Evolutionary conservation across 92 coral and sea anemone species (phyloP), one percentile per base, ranked within the genome.

Genomic region (Palythoa heliodiscus): DNA sequence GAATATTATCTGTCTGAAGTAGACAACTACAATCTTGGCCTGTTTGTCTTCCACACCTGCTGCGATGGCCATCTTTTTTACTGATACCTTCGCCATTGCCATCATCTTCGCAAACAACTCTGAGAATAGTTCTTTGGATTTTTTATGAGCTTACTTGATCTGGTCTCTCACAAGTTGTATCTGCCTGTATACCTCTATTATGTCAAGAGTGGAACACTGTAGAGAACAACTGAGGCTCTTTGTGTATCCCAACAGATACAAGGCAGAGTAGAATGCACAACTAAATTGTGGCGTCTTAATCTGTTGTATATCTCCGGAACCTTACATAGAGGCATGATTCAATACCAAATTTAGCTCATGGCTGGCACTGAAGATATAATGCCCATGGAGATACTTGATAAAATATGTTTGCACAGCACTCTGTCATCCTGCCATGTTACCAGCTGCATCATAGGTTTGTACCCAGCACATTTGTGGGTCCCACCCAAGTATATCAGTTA

Each of bases 11-110:
- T 89, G 89, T 89, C 86, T 71, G 54, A 69, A 89, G 88, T 86
- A 74, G 39, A 72, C 77, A 71, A 79, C 78, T 89, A 84, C 87
- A 70, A 78, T 86, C 92, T 75, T 58, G 64, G 16, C 64, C 64
- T 58, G 64, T 89, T 76, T 89, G 92, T 38, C 87, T 89, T 76
- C 89, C 92, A 86, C 92, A 89, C n/a, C 77, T 77, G 60, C 89
- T 35, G 87, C 84, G 66, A 72, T 86, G 71, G 25, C 64, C 71
- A 89, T 66, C 75, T 29, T 86, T 71, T 60, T 60, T 66, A 70
- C 85, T 85, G 85, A 86, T 86, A 78, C 86, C 72, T 61, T 52
- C 82, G 48, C 48, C 48, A 43, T 43, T 43, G 48, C 48, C 50
- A 61, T 89, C 69, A 86, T 73, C 84, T 86, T 86, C 15, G 86